Evolutionary conservation across 2,888 invertebrate genomes (phyloP), one percentile per base, ranked within the genome.

Genomic region (Drosophila prolongata): DNA sequence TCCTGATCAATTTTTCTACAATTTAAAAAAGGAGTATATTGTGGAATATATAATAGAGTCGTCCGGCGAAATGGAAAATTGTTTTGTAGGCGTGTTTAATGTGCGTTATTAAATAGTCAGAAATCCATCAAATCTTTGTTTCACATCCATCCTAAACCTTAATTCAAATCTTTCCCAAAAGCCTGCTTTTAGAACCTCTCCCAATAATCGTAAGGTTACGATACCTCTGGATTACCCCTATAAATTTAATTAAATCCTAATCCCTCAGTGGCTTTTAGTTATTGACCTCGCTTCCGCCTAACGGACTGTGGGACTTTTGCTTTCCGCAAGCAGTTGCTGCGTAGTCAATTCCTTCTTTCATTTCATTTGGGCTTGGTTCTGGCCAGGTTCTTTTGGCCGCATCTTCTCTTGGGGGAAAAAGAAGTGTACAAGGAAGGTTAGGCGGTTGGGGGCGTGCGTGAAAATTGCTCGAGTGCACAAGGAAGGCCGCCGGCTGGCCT

Each of bases 361-460:
- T 58, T 43, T 27, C 35, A 5, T 30, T 19, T 35, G 19, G 14
- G 24, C 46, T 19, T 19, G 35, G 34, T 10, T 44, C 13, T 16
- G 37, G 35, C 27, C 40, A 24, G 24, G 24, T 24, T 24, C 24
- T 24, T 24, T 24, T 4, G 14, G 27, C n/a, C 52, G 13, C 46
- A 46, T 38, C 52, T 11, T 30, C 24, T 14, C 10, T 30, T n/a
- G 46, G 19, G 30, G 13, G 43, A 16, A 9, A 13, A n/a, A 30
- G 24, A 34, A 44, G 19, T n/a, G 2, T 10, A 11, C 11, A 35
- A 27, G 14, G 40, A 10, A 30, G 24, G 27, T 37, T 56, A 11
- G 47, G 59, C 24, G 30, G 82, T 53, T 77, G 89, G 80, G 82
- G 89, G 89, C 88, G 90, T 90, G 89, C 90, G 89, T 90, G 84